Base-by-base conservation (phyloP, 1,140 invertebrate species). In the Pomacea maculata region DNA sequence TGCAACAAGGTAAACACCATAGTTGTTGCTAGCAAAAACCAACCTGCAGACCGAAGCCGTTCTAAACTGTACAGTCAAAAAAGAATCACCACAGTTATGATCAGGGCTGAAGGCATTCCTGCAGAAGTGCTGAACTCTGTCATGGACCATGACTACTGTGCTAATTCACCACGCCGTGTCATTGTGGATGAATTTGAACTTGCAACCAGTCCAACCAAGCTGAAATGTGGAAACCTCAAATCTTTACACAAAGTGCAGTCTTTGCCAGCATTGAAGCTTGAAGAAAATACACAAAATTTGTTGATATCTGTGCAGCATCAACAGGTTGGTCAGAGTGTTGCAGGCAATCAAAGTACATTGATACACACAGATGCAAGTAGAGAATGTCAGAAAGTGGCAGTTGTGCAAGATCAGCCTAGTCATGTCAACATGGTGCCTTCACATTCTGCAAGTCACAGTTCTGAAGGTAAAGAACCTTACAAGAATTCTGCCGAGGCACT, bases 91-190 rank as follows among this genome's bases (percentile, higher is more conserved):
- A 63, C 25, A 8, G n/a, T 78, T 15, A 78, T 21, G 21, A 25
- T 9, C 25, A 15, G 65, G 45, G 78, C 55, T 55, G 68, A 72
- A 29, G 68, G 72, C 19, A 72, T 67, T 14, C 55, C 17, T 64
- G 67, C 67, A 21, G 52, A 73, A 52, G 75, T 67, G 25, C 21
- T 78, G n/a, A 25, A 72, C 12, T 72, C 68, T 63, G 80, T 78
- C n/a, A 21, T 78, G 68, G 80, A 78, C 11, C 63, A 78, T 55
- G 54, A 65, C 64, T 73, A 78, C 25, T 57, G 75, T 72, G 29
- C 15, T 34, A 55, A 75, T 55, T 75, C 73, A n/a, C 54, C 52
- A 7, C 73, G 73, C 21, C 45, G 73, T 8, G 73, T 75, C 73
- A 75, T 75, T 29, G 55, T 75, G 45, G 73, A 75, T 29, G 73